Evolutionary conservation across 2,888 invertebrate genomes (phyloP).

Genomic region (Aphodius granarius): DNA sequence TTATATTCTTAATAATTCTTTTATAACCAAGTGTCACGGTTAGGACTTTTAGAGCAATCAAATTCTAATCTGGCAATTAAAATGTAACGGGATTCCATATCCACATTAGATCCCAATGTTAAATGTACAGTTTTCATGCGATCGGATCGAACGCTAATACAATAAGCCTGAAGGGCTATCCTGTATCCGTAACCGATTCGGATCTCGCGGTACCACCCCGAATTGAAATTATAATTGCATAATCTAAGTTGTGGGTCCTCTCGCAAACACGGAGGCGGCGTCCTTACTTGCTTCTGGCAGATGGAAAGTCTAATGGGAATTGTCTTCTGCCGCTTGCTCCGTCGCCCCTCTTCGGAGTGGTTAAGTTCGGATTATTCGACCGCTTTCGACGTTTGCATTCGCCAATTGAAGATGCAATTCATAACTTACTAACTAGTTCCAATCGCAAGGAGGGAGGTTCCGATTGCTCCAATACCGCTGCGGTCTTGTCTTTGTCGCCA

Average conservation of each 20-base stretch:
- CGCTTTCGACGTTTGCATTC: conserved; percentile 9
- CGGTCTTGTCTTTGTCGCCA: background rate
- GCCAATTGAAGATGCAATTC: conserved; percentile 20
- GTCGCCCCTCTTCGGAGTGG: background rate
- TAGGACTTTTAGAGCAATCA: no score
- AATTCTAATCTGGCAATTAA: no score
- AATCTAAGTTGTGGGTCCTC: conserved; percentile 9
- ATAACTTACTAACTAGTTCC: conserved; percentile 13
- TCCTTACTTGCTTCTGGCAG: background rate
- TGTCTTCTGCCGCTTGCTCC: conserved; percentile 4
- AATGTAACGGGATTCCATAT: no score
- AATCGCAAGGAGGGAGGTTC: conserved; percentile 11
- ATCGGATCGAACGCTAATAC: background rate
- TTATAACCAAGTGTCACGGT: no score
- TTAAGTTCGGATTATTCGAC: conserved; percentile 11
- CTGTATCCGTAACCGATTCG: background rate
- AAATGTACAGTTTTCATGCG: background rate
- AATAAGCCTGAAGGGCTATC: background rate
- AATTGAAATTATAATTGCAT: conserved; percentile 14
- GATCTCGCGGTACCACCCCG: conserved; percentile 1
- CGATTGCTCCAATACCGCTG: background rate
- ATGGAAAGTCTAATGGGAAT: conserved; percentile 14
- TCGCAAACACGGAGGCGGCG: background rate
- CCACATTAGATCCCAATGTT: no score
- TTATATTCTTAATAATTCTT: no score